Conservation (phyloP, 2,797 vertebrate species). For the Syncerus caffer region DNA sequence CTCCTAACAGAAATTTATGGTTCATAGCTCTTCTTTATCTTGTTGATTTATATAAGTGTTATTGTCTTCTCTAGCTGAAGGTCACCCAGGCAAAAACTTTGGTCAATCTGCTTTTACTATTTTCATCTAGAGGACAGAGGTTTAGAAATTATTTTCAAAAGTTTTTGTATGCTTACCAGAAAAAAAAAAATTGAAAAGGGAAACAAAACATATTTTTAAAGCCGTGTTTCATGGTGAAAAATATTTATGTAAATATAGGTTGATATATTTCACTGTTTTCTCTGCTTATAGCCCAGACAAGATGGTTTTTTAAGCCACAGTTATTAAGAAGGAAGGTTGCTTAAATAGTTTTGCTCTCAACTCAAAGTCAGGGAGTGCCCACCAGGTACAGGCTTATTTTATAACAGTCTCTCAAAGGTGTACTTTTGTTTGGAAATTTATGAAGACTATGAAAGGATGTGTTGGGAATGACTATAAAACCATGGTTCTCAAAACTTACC, state of each 20-base stretch:
- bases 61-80: background rate
- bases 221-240: background rate
- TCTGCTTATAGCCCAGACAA: background rate
- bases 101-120: background rate
- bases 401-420: slow-evolving; percentile 3
- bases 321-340: background rate
- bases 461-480: background rate
- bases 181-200: background rate
- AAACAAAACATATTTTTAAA: background rate
- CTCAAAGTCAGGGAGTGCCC: background rate
- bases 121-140: background rate
- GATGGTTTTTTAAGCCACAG: background rate
- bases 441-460: background rate
- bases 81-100: background rate
- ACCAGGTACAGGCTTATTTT: background rate
- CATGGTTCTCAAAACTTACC: background rate
- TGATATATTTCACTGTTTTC: background rate
- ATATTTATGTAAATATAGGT: background rate
- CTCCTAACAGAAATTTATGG: background rate
- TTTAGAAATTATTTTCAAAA: background rate
- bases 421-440: slow-evolving; percentile 18
- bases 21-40: background rate
- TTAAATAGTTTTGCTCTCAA: background rate
- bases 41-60: background rate
- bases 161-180: background rate